A percentile compares a stretch with the other conserved stretches of the same genome.
phyloP scores from a whole-genome alignment of 2,888 invertebrate species.

The Tetranychus truncatus region DNA sequence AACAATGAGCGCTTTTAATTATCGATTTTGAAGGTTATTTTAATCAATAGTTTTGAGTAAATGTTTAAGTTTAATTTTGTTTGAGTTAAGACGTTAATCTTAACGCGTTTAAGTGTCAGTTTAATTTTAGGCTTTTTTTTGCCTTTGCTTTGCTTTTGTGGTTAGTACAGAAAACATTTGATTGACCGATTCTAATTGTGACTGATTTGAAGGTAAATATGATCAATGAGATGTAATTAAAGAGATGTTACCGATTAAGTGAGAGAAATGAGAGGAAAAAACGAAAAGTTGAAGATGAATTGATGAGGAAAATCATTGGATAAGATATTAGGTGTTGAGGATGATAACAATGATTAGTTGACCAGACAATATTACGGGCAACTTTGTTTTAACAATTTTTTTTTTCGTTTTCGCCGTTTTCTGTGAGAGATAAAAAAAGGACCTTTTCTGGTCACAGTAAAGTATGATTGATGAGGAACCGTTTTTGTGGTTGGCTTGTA shows the following conservation, averaged over 20 bases:
- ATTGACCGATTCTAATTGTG: not conserved
- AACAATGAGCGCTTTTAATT: too few species aligned
- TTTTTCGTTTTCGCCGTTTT: too few species aligned
- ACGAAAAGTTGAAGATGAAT: too few species aligned
- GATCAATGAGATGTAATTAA: not conserved
- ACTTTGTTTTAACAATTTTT: not conserved
- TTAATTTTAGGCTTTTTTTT: too few species aligned
- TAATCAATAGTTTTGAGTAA: too few species aligned
- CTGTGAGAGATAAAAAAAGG: not conserved
- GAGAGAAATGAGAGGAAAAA: too few species aligned
- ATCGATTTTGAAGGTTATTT: too few species aligned
- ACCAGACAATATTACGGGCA: not conserved
- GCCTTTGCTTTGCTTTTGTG: not conserved
- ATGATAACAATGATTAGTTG: not conserved
- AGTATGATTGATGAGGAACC: not conserved
- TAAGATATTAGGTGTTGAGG: not conserved
- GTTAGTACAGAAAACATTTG: not conserved
- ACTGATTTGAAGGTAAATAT: conserved; percentile 1
- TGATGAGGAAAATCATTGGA: not conserved
- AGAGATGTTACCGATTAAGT: not conserved
- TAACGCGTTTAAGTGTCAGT: too few species aligned
- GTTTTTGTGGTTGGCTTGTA: not conserved
- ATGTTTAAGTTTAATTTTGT: too few species aligned
- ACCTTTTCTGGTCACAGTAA: not conserved
- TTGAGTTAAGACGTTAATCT: too few species aligned